phyloP scores from a whole-genome alignment of 1,140 invertebrate genomes.

The Eciton burchellii region DNA sequence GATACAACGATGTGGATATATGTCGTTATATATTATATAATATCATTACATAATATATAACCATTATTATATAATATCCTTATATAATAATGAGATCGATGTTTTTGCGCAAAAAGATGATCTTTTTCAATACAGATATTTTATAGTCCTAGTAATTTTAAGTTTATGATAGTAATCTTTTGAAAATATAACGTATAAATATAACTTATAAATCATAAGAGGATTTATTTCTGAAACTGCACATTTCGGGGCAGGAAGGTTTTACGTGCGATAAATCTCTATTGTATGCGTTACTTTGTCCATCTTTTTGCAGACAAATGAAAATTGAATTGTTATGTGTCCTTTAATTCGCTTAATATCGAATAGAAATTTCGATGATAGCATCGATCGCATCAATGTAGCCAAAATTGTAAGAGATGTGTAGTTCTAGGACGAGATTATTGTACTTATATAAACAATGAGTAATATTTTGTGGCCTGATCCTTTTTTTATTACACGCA shows the following conservation, averaged over 20 bases:
- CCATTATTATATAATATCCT: too few relatives aligned
- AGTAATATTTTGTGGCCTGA: slow-evolving; percentile 37
- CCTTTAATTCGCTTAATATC: slow-evolving; percentile 32
- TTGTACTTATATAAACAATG: slow-evolving; percentile 57
- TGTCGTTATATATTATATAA: too few relatives aligned
- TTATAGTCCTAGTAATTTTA: not conserved
- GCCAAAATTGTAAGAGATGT: slow-evolving; percentile 53
- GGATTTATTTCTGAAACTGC: slow-evolving; percentile 3
- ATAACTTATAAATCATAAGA: not conserved
- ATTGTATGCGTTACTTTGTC: not conserved
- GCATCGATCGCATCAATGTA: slow-evolving; percentile 53
- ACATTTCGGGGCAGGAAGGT: slow-evolving; percentile 1
- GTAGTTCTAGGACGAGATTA: slow-evolving; percentile 48
- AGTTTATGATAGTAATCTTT: too few relatives aligned
- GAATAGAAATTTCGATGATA: slow-evolving; percentile 27
- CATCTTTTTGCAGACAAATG: slow-evolving; percentile 36
- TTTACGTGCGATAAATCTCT: not conserved
- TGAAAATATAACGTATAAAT: not conserved
- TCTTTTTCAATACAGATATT: not conserved
- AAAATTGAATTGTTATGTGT: slow-evolving; percentile 38
- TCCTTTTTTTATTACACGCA: slow-evolving; percentile 33
- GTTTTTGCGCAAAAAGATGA: not conserved
- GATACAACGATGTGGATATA: not conserved
- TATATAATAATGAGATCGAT: slow-evolving; percentile 22
- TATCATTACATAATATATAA: too few relatives aligned